These are phyloP conservation scores for Eremobia ochroleuca DNA, from an alignment of 2,888 invertebrate species.

Conservation along the genomic window DNA sequence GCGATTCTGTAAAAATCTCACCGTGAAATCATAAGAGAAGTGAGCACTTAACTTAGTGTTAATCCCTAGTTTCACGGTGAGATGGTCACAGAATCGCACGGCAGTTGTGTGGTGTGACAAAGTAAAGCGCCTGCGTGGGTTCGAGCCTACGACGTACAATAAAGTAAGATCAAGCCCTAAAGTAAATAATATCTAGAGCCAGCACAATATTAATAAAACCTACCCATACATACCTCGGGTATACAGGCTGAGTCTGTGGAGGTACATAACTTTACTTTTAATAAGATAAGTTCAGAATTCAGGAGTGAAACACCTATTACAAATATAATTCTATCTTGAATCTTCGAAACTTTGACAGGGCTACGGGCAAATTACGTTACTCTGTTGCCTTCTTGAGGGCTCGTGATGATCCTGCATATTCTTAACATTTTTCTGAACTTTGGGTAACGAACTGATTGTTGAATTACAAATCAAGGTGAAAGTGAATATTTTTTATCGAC, in stretches of 20 bases:
- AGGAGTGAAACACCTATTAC: not conserved
- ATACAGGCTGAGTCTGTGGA: conserved; percentile 11
- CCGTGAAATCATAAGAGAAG: too few species aligned
- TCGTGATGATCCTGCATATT: not conserved
- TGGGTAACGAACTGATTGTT: not conserved
- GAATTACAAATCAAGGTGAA: too few species aligned
- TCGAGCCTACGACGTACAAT: not conserved
- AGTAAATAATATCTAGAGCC: conserved; percentile 12
- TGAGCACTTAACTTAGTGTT: too few species aligned
- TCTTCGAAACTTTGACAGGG: conserved; percentile 1
- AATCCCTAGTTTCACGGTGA: too few species aligned
- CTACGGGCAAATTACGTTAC: not conserved
- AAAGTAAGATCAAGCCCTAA: not conserved
- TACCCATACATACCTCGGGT: not conserved
- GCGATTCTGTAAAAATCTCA: too few species aligned
- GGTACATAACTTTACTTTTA: too few species aligned
- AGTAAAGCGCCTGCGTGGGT: too few species aligned
- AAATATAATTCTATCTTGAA: not conserved
- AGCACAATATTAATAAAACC: conserved; percentile 25
- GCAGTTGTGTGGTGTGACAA: too few species aligned
- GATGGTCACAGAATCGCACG: too few species aligned
- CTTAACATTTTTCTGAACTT: not conserved
- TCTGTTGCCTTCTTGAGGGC: not conserved
- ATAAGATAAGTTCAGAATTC: not conserved
- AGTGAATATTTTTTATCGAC: not conserved